phyloP scores from a whole-genome alignment of 2,113 vertebrate species.

The Antennarius striatus region DNA sequence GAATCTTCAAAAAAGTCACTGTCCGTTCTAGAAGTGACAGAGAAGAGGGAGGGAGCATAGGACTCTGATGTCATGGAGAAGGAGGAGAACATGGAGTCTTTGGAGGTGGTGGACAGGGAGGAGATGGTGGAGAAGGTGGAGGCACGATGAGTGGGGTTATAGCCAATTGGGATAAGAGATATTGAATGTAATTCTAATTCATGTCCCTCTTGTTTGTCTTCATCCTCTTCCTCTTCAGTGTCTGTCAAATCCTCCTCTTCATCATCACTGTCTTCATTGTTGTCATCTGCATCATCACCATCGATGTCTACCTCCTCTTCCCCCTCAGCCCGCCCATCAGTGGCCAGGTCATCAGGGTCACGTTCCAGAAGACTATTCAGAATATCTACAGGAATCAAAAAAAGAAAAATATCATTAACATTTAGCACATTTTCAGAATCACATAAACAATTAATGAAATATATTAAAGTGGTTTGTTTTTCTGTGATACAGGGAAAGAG shows the following conservation, averaged over 20 bases:
- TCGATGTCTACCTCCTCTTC: conserved; percentile 66
- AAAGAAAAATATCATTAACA: too few relatives aligned
- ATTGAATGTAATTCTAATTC: conserved; percentile 62
- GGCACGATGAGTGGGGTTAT: conserved; percentile 57
- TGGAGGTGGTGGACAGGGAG: conserved; percentile 79
- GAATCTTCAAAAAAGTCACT: conserved; percentile 91
- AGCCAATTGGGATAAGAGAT: conserved; percentile 72
- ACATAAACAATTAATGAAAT: too few relatives aligned
- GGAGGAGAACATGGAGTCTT: conserved; percentile 86
- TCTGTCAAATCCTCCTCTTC: conserved; percentile 46
- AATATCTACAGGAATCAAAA: conserved; percentile 80
- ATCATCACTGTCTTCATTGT: conserved; percentile 54
- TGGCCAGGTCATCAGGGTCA: conserved; percentile 74
- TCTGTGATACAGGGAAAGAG: background rate
- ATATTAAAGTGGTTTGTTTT: background rate
- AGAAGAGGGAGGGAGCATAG: conserved; percentile 84
- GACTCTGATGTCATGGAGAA: conserved; percentile 78
- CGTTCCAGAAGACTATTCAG: conserved; percentile 86
- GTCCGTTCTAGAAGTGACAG: conserved; percentile 85
- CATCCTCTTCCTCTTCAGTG: conserved; percentile 66
- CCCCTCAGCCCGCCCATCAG: conserved; percentile 67
- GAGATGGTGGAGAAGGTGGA: conserved; percentile 82
- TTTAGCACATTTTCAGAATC: too few relatives aligned
- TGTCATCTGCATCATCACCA: conserved; percentile 56
- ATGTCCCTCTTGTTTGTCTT: conserved; percentile 73